Evolutionary conservation across 2,888 invertebrate species (phyloP).

Genomic region (Cheilosia soror): DNA sequence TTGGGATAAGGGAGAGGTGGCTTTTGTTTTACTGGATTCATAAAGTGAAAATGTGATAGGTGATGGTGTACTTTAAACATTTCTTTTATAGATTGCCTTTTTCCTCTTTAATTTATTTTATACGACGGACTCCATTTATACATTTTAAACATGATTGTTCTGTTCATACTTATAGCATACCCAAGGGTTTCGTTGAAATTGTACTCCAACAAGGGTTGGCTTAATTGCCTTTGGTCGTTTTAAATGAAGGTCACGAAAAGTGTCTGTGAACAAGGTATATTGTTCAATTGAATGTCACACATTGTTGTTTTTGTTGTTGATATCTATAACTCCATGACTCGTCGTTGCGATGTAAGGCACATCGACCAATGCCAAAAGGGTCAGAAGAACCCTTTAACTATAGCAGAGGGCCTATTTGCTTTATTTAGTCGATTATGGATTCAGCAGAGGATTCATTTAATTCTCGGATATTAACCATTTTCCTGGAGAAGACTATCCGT

Average conservation of each 20-base stretch:
- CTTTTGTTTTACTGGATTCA: slow-evolving; percentile 26
- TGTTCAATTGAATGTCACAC: background rate
- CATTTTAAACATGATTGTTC: background rate
- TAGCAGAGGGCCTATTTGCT: no score
- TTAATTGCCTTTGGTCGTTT: slow-evolving; percentile 24
- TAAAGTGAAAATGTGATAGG: slow-evolving; percentile 30
- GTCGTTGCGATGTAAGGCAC: no score
- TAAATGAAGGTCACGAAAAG: slow-evolving; percentile 4
- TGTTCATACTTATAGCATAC: background rate
- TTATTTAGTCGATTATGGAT: no score
- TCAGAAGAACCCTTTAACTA: no score
- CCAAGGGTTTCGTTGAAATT: slow-evolving; percentile 6
- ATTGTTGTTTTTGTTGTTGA: no score
- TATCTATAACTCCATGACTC: no score
- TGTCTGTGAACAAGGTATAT: background rate
- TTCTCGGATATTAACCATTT: no score
- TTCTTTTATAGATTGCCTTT: background rate
- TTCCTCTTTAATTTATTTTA: slow-evolving; percentile 27
- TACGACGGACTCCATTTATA: slow-evolving; percentile 13
- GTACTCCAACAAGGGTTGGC: slow-evolving; percentile 3
- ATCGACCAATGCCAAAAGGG: no score
- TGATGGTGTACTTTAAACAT: background rate
- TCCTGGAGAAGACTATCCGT: no score
- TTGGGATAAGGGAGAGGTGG: background rate
- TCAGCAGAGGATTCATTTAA: no score